Conservation (phyloP, 2,888 invertebrate species). For the Chrysolina oricalcia region DNA sequence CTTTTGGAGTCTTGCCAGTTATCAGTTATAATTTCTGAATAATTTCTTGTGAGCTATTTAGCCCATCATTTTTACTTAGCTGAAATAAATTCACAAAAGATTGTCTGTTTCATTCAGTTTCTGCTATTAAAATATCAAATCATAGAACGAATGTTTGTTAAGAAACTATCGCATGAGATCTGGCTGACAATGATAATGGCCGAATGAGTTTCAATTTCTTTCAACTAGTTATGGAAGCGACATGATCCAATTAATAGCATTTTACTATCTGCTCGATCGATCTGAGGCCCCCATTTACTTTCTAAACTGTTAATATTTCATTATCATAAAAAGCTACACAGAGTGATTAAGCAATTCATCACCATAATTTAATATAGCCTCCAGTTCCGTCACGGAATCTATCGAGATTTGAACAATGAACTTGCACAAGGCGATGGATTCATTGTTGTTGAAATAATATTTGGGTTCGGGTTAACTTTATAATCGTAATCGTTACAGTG, state of each 20-base stretch:
- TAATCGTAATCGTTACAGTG: background rate
- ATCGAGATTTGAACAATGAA: conserved; percentile 23
- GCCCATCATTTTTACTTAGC: no score
- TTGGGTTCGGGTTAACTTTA: background rate
- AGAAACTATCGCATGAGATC: background rate
- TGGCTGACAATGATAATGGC: background rate
- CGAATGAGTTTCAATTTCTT: conserved; percentile 6
- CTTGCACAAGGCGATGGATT: conserved; percentile 4
- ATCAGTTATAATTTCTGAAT: no score
- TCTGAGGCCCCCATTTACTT: conserved; percentile 13
- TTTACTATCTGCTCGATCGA: conserved; percentile 3
- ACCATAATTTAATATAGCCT: conserved; percentile 31
- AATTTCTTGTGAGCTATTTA: no score
- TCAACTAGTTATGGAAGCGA: conserved; percentile 18
- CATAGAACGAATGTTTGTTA: background rate
- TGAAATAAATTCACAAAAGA: no score
- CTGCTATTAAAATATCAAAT: background rate
- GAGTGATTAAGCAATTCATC: conserved; percentile 31
- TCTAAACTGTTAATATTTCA: conserved; percentile 20
- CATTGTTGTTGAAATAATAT: conserved; percentile 9
- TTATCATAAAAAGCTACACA: conserved; percentile 13
- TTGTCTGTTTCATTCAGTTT: background rate
- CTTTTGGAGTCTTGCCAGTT: no score
- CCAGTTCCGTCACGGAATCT: conserved; percentile 15
- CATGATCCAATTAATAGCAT: conserved; percentile 20